phyloP scores from a whole-genome alignment of 2,113 vertebrate genomes.

The Argyrosomus japonicus region DNA sequence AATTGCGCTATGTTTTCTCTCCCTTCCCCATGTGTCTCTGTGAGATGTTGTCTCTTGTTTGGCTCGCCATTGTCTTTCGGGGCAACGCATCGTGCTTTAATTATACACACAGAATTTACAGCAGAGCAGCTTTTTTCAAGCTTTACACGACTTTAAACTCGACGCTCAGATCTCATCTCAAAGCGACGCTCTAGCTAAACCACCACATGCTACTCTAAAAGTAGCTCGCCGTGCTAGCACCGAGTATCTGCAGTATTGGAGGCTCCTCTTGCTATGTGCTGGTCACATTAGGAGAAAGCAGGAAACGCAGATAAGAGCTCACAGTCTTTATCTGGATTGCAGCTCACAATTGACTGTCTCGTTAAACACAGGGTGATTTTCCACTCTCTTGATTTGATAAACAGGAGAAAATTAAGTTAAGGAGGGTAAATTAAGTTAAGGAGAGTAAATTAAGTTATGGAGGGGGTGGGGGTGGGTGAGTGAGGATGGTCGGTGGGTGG shows the following conservation, averaged over 20 bases:
- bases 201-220: neutral
- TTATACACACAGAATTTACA: constrained; percentile 37
- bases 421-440: constrained; percentile 23
- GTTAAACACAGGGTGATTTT: constrained; percentile 50
- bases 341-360: constrained; percentile 54
- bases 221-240: neutral
- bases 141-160: neutral
- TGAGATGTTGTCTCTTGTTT: neutral
- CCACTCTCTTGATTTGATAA: constrained; percentile 62
- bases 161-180: neutral
- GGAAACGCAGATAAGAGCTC: constrained; percentile 30
- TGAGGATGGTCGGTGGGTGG: neutral
- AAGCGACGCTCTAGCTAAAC: neutral
- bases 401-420: constrained; percentile 57
- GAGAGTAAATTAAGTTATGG: constrained; percentile 21
- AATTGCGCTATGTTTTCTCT: constrained; percentile 5
- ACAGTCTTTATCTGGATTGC: constrained; percentile 38
- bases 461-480: neutral
- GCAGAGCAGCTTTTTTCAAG: constrained; percentile 12
- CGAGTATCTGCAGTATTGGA: neutral
- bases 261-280: neutral
- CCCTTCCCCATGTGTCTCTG: neutral
- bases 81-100: constrained; percentile 51
- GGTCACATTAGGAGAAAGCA: neutral
- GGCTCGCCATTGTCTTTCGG: constrained; percentile 40